Conservation (phyloP, 2,888 invertebrate genomes). For the Gordius sp. region DNA sequence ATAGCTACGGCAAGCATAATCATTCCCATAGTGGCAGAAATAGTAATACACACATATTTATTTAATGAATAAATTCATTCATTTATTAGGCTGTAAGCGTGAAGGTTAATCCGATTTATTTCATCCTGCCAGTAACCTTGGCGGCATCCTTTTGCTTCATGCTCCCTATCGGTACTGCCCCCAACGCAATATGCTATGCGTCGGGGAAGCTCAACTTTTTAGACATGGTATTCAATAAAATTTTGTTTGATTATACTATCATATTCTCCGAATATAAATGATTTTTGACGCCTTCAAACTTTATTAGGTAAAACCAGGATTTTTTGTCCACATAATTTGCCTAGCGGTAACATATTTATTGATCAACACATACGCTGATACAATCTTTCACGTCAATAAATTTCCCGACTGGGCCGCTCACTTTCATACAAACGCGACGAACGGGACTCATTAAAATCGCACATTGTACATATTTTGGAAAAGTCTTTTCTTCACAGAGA, state of each 20-base stretch:
- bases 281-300: no score
- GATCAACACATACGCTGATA: not conserved
- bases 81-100: conserved; percentile 6
- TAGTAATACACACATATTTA: no score
- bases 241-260: no score
- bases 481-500: no score
- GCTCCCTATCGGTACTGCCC: conserved; percentile 10
- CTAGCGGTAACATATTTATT: conserved; percentile 5
- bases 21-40: not conserved
- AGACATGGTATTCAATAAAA: conserved; percentile 11
- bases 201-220: not conserved
- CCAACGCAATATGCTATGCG: not conserved
- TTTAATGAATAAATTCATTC: no score
- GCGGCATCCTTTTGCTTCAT: conserved; percentile 9
- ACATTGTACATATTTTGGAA: no score
- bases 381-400: not conserved
- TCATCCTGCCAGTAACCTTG: not conserved
- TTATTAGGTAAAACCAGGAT: conserved; percentile 20
- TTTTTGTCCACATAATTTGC: not conserved
- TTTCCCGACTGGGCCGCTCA: conserved; percentile 10
- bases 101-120: not conserved
- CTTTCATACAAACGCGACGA: no score
- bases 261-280: no score
- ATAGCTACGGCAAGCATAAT: not conserved
- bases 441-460: no score